These are phyloP conservation scores for Pterocles burchelli DNA, from an alignment of 2,113 vertebrate species.

Conservation along the genomic window DNA sequence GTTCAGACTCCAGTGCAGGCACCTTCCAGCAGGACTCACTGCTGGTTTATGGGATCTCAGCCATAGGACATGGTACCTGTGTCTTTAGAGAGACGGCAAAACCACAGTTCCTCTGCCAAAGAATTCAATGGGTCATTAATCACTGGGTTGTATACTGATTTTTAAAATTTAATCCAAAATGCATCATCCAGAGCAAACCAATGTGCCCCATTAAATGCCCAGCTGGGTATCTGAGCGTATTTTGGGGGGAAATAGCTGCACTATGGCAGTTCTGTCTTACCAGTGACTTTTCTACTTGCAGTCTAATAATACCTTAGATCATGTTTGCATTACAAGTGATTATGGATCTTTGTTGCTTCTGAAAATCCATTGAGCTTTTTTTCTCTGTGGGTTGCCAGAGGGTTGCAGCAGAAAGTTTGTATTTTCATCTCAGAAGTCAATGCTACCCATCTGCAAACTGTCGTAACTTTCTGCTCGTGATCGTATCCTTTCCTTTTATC, in stretches of 20 bases:
- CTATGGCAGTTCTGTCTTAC: not conserved
- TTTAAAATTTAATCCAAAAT: not conserved
- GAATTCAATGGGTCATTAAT: not conserved
- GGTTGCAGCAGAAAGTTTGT: not conserved
- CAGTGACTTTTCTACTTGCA: not conserved
- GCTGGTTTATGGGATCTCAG: not conserved
- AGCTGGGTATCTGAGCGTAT: not conserved
- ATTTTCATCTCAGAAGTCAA: not conserved
- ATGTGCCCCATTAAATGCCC: not conserved
- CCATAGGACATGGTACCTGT: not conserved
- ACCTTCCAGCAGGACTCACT: not conserved
- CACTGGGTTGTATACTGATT: not conserved
- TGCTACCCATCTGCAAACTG: not conserved
- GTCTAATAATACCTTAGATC: not conserved
- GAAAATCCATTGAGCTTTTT: not conserved
- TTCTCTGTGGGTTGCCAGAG: not conserved
- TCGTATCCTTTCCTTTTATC: not conserved
- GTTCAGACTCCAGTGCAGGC: not conserved
- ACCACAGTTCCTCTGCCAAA: not conserved
- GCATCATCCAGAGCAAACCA: not conserved
- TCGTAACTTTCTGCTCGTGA: not conserved
- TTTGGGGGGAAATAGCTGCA: not conserved
- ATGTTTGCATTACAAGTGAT: not conserved
- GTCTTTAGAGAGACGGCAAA: not conserved
- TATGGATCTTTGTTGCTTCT: not conserved